Evolutionary conservation across 2,797 vertebrate species (phyloP).

Genomic region (Pogoniulus pusillus): DNA sequence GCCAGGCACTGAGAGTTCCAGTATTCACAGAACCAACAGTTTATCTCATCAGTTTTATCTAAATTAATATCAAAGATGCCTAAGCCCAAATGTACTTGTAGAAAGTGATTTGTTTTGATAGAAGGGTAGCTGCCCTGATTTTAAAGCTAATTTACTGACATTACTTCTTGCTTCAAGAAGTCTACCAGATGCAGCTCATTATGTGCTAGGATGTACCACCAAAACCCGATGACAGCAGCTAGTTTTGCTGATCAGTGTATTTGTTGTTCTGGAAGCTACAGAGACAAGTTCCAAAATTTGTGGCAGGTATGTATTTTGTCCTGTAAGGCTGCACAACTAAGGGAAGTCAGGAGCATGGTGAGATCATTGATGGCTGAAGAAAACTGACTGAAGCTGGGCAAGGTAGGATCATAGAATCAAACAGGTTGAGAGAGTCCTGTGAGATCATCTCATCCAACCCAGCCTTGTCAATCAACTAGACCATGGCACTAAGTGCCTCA

Average conservation of each 20-base stretch:
- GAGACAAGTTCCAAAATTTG: not conserved
- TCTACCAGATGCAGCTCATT: not conserved
- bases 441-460: too few relatives aligned
- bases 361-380: not conserved
- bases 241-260: not conserved
- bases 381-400: not conserved
- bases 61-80: not conserved
- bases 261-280: not conserved
- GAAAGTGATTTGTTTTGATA: not conserved
- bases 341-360: not conserved
- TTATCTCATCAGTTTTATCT: not conserved
- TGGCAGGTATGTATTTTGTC: not conserved
- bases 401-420: too few relatives aligned
- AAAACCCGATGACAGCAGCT: not conserved
- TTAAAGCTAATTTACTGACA: not conserved
- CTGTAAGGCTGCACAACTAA: not conserved
- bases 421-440: too few relatives aligned
- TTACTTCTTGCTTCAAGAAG: not conserved
- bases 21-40: not conserved
- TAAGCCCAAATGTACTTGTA: not conserved
- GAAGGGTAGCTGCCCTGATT: not conserved
- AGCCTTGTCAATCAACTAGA: too few relatives aligned
- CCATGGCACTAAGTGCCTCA: too few relatives aligned
- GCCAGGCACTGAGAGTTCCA: not conserved
- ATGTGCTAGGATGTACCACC: not conserved